Evolutionary conservation across 2,888 invertebrate genomes (phyloP).

Genomic region (Aquatica leii): DNA sequence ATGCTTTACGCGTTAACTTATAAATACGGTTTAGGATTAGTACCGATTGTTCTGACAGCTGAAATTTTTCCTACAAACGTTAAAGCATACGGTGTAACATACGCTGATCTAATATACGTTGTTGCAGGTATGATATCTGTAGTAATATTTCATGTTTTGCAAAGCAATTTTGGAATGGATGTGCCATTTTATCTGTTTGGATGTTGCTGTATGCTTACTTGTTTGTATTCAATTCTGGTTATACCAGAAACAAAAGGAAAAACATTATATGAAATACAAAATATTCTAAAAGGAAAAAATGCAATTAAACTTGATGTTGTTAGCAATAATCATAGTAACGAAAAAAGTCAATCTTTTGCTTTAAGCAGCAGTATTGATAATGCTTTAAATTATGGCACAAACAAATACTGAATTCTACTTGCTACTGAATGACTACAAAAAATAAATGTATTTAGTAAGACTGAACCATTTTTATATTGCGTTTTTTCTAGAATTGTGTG

Average conservation of each 20-base stretch:
- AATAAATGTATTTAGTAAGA: too few species aligned
- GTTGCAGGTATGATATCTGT: constrained; percentile 51
- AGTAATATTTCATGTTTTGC: constrained; percentile 50
- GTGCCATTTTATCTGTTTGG: constrained; percentile 56
- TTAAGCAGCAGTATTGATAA: too few species aligned
- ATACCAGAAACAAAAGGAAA: constrained; percentile 58
- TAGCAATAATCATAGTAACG: too few species aligned
- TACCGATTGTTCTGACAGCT: constrained; percentile 53
- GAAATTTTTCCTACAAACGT: constrained; percentile 53
- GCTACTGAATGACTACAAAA: too few species aligned
- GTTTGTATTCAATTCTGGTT: constrained; percentile 53
- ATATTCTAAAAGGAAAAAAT: constrained; percentile 50
- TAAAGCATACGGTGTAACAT: constrained; percentile 58
- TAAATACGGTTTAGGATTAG: constrained; percentile 56
- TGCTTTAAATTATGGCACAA: too few species aligned
- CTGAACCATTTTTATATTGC: too few species aligned
- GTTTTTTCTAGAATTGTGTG: too few species aligned
- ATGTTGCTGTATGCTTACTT: constrained; percentile 49
- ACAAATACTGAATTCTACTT: too few species aligned
- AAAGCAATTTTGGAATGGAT: constrained; percentile 50
- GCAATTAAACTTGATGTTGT: too few species aligned
- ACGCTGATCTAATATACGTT: constrained; percentile 55
- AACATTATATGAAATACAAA: constrained; percentile 57
- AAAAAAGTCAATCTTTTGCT: too few species aligned
- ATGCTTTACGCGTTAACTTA: constrained; percentile 56